Base-by-base conservation (phyloP, 2,888 invertebrate genomes). In the Watsonalla cultraria region DNA sequence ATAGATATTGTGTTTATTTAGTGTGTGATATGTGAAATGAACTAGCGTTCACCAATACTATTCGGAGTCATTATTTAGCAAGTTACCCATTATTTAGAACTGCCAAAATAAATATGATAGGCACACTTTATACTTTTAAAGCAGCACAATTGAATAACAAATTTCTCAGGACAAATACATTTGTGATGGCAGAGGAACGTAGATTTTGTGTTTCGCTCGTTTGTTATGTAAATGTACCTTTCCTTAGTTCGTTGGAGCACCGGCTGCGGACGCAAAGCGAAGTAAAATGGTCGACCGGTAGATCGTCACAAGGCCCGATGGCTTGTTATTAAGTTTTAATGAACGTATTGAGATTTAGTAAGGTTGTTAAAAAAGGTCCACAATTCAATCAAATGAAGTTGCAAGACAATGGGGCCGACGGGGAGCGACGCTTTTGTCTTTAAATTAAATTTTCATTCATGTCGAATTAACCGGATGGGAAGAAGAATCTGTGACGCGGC, bases 171-270 rank as follows among this genome's bases (percentile, higher is more conserved):
- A 70, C 70, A 74, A 74, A 70, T 72, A 70, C 68, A 64, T 70
- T 74, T 70, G 65, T 66, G 66, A 69, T 73, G 61, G 58, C 64
- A 60, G 63, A 71, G 65, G 69, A 70, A 69, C 64, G 72, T 68
- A 68, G 72, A 76, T 76, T 74, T 76, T 72, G 74, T 74, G 69
- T 78, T 78, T 76, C 72, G 67, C 72, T 77, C 81, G 80, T 83
- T 82, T 84, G 81, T 78, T 72, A 83, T 83, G 84, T 78, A 82
- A 83, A 84, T 84, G 76, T 76, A 77, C 80, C 74, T 78, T 75
- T 74, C 76, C 76, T 82, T 76, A 78, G 80, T 78, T 77, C 76
- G 74, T 73, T 61, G 59, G 63, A 65, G 58, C 67, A 61, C 63
- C 71, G 69, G 71, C 68, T 70, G 71, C 66, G 63, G 61, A 62